These are phyloP conservation scores for Pterobdella sp. DNA, from an alignment of 2,888 invertebrate genomes.

Conservation along the genomic window DNA sequence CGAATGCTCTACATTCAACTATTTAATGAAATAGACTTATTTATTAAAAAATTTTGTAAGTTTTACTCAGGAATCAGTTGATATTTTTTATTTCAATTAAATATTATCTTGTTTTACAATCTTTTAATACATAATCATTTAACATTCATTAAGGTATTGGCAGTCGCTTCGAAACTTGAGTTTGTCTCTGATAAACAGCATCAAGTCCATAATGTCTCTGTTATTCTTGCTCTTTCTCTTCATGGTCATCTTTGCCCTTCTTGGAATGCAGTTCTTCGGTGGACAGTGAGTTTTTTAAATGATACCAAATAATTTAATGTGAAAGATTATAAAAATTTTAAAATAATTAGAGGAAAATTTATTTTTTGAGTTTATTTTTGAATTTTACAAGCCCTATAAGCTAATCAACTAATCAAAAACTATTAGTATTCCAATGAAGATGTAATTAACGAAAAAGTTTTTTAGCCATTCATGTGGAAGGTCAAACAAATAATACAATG, in stretches of 20 bases:
- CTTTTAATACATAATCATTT: too few relatives aligned
- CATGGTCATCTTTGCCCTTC: slow-evolving; percentile 96
- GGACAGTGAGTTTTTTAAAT: slow-evolving; percentile 63
- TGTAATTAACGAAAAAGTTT: too few relatives aligned
- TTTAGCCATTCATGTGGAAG: too few relatives aligned
- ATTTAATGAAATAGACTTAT: too few relatives aligned
- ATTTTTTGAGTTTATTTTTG: not conserved
- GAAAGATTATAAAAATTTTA: not conserved
- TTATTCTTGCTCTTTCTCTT: slow-evolving; percentile 98
- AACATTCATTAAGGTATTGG: slow-evolving; percentile 79
- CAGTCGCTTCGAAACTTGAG: slow-evolving; percentile 92
- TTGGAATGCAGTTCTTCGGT: slow-evolving; percentile 98
- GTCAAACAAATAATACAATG: too few relatives aligned
- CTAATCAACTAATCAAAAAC: too few relatives aligned
- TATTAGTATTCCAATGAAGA: too few relatives aligned
- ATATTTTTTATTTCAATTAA: too few relatives aligned
- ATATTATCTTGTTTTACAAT: too few relatives aligned
- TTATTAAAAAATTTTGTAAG: too few relatives aligned
- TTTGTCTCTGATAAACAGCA: slow-evolving; percentile 93
- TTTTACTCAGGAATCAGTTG: too few relatives aligned
- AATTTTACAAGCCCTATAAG: not conserved
- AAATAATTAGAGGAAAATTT: not conserved
- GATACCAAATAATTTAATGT: not conserved
- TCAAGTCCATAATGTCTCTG: slow-evolving; percentile 97
- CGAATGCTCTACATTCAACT: not conserved